Evolutionary conservation across 2,888 invertebrate species (phyloP).

Genomic region (Tiliacea citrago): DNA sequence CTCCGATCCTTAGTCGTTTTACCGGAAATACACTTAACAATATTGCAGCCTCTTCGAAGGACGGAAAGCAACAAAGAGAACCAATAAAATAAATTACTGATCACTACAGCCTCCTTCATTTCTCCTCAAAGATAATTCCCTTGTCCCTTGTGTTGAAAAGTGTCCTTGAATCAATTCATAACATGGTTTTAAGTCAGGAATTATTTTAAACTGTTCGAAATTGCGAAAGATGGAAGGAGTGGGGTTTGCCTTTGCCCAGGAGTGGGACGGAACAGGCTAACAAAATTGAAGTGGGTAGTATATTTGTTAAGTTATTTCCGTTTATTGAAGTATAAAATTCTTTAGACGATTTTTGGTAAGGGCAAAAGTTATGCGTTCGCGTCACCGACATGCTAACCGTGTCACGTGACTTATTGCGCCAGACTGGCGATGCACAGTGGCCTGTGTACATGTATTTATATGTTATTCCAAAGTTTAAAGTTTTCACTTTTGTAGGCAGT

Average conservation of each 20-base stretch:
- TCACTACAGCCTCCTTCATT: neutral
- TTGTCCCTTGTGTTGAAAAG: too few species aligned
- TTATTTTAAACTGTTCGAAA: neutral
- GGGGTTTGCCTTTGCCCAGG: neutral
- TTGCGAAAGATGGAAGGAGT: neutral
- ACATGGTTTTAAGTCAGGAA: neutral
- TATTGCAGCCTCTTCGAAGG: conserved; percentile 46
- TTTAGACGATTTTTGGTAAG: too few species aligned
- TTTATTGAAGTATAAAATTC: too few species aligned
- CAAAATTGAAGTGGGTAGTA: neutral
- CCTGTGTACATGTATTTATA: too few species aligned
- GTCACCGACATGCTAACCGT: too few species aligned
- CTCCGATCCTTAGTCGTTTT: conserved; percentile 9
- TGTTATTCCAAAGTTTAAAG: too few species aligned
- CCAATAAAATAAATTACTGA: conserved; percentile 36
- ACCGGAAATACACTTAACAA: conserved; percentile 37
- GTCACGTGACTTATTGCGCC: too few species aligned
- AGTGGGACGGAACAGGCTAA: neutral
- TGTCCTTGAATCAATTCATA: neutral
- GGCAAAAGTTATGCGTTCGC: too few species aligned
- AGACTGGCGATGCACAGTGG: too few species aligned
- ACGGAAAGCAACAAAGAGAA: conserved; percentile 33
- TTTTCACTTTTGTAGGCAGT: too few species aligned
- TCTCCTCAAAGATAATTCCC: too few species aligned
- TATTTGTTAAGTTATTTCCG: too few species aligned